phyloP scores from a whole-genome alignment of 2,113 vertebrate species.

The Amphiprion ocellaris region DNA sequence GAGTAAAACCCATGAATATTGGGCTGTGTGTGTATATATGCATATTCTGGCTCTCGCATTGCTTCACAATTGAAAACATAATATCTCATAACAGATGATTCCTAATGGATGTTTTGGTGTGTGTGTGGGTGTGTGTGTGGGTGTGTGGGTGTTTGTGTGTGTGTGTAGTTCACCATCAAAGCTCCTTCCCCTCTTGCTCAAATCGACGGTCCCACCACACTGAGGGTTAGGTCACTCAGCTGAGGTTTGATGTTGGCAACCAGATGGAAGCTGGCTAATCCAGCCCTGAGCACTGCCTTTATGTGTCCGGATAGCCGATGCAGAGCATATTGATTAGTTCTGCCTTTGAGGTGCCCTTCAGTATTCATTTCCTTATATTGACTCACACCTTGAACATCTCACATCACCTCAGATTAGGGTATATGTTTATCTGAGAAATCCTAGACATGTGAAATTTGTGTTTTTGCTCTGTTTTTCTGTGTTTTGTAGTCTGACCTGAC shows the following conservation, averaged over 20 bases:
- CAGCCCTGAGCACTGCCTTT: slow-evolving; percentile 46
- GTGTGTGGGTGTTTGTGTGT: slow-evolving; percentile 32
- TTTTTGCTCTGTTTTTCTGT: slow-evolving; percentile 50
- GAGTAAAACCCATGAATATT: slow-evolving; percentile 9
- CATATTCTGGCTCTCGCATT: neutral
- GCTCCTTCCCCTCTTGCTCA: neutral
- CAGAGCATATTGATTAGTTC: slow-evolving; percentile 71
- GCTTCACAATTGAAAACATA: slow-evolving; percentile 18
- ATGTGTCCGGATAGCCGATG: slow-evolving; percentile 60
- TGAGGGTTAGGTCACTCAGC: slow-evolving; percentile 28
- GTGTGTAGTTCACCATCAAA: slow-evolving; percentile 50
- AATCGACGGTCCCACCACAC: slow-evolving; percentile 53
- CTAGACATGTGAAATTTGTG: neutral
- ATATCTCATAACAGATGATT: slow-evolving; percentile 11
- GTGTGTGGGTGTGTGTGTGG: slow-evolving; percentile 13
- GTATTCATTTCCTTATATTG: slow-evolving; percentile 42
- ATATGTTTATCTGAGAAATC: neutral
- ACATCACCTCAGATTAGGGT: slow-evolving; percentile 18
- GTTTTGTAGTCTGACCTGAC: slow-evolving; percentile 91
- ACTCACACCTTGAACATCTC: slow-evolving; percentile 43
- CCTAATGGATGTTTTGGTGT: slow-evolving; percentile 1
- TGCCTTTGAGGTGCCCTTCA: slow-evolving; percentile 70
- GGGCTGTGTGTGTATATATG: neutral
- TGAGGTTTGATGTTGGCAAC: slow-evolving; percentile 66
- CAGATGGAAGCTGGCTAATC: slow-evolving; percentile 69